Evolutionary conservation across 2,113 vertebrate genomes (phyloP).

Genomic region (Anarrhichthys ocellatus): DNA sequence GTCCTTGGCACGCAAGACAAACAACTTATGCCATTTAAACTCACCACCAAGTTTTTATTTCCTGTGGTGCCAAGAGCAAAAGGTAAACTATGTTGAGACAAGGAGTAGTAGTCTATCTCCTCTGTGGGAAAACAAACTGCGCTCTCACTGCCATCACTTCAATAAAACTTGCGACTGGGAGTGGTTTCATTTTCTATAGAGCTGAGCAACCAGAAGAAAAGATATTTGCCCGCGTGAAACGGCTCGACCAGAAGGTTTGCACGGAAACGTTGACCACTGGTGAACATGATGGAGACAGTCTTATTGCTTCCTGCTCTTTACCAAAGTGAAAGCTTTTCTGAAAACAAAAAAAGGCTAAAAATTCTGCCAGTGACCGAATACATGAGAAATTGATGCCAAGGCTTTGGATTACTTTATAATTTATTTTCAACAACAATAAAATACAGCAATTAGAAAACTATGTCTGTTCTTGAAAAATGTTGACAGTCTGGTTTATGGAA

Average conservation of each 20-base stretch:
- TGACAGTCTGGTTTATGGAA: neutral
- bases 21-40: neutral
- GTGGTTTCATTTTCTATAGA: constrained; percentile 33
- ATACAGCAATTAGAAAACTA: neutral
- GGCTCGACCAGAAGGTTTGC: constrained; percentile 28
- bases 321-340: constrained; percentile 12
- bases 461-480: neutral
- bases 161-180: constrained; percentile 30
- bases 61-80: neutral
- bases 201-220: constrained; percentile 45
- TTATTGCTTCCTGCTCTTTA: constrained; percentile 32
- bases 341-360: neutral
- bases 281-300: constrained; percentile 21
- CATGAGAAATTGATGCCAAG: neutral
- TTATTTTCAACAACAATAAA: neutral
- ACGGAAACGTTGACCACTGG: constrained; percentile 57
- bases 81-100: neutral
- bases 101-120: neutral
- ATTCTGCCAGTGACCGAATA: neutral
- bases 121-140: constrained; percentile 22
- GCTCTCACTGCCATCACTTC: constrained; percentile 30
- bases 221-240: constrained; percentile 21
- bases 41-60: neutral
- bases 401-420: neutral
- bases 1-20: neutral